These are phyloP conservation scores for Drosophila pegasa DNA, from an alignment of 2,888 invertebrate species.

Conservation along the genomic window DNA sequence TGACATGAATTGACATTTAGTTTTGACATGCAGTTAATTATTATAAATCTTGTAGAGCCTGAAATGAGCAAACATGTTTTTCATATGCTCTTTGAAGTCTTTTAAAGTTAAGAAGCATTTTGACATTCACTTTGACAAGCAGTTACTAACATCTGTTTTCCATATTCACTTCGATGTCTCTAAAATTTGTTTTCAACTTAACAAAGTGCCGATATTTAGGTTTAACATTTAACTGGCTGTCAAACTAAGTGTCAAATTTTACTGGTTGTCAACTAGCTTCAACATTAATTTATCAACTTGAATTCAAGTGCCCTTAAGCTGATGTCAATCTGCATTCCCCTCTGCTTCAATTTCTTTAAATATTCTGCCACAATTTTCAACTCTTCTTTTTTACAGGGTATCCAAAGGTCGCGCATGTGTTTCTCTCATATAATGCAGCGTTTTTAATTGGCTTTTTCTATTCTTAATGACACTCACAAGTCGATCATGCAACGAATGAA, in stretches of 20 bases:
- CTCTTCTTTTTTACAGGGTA: conserved; percentile 9
- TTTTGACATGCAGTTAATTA: too few relatives aligned
- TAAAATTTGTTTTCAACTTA: not conserved
- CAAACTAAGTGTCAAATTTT: not conserved
- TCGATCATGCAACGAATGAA: not conserved
- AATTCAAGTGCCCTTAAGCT: not conserved
- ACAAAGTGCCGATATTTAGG: not conserved
- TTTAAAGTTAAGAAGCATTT: not conserved
- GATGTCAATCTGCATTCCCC: not conserved
- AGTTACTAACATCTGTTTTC: too few relatives aligned
- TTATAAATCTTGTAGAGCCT: too few relatives aligned
- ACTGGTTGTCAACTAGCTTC: not conserved
- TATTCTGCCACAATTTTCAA: not conserved
- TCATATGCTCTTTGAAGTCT: too few relatives aligned
- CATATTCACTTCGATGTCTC: not conserved
- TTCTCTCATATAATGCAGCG: not conserved
- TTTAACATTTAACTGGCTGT: not conserved
- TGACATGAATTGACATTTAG: too few relatives aligned
- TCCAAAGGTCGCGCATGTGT: not conserved
- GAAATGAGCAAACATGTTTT: too few relatives aligned
- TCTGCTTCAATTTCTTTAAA: not conserved
- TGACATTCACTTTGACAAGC: not conserved
- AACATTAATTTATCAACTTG: not conserved
- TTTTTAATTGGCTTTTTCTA: conserved; percentile 8
- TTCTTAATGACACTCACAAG: not conserved